These are phyloP conservation scores for Xiphophorus birchmanni DNA, from an alignment of 2,797 vertebrate genomes.

Conservation along the genomic window DNA sequence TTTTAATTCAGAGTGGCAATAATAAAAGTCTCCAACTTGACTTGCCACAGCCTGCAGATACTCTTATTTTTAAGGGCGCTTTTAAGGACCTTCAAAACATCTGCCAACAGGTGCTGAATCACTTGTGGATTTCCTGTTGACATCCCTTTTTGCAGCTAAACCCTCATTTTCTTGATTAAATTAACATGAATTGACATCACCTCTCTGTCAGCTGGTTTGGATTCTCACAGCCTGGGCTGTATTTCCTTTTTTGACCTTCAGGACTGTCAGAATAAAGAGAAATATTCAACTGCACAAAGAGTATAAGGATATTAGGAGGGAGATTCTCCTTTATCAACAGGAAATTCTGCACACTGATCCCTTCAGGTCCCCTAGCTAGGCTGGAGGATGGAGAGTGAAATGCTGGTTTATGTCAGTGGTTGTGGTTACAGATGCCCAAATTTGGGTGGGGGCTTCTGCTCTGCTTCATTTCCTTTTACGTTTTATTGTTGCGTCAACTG, in stretches of 20 bases:
- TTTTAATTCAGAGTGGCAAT: too few relatives aligned
- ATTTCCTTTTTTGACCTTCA: constrained; percentile 14
- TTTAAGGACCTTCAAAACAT: not conserved
- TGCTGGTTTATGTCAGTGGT: not conserved
- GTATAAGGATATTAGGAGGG: not conserved
- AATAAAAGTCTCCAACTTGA: too few relatives aligned
- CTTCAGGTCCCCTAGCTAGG: not conserved
- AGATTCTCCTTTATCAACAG: not conserved
- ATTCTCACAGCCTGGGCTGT: constrained; percentile 1
- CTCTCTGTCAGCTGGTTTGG: not conserved
- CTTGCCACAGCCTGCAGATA: too few relatives aligned
- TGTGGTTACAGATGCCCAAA: constrained; percentile 12
- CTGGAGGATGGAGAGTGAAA: constrained; percentile 3
- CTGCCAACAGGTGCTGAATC: not conserved
- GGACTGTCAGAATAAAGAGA: not conserved
- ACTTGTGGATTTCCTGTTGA: constrained; percentile 14
- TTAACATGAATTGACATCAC: not conserved
- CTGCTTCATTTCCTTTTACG: not conserved
- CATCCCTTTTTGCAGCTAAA: not conserved
- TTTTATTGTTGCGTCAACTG: not conserved
- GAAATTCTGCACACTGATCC: not conserved
- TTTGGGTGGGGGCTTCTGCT: constrained; percentile 4
- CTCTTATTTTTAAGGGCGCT: not conserved
- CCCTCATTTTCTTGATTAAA: not conserved
- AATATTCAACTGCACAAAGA: not conserved